Evolutionary conservation across 2,797 vertebrate species (phyloP), one percentile per base, ranked within the genome.

Genomic region (Nannoperca obscura): DNA sequence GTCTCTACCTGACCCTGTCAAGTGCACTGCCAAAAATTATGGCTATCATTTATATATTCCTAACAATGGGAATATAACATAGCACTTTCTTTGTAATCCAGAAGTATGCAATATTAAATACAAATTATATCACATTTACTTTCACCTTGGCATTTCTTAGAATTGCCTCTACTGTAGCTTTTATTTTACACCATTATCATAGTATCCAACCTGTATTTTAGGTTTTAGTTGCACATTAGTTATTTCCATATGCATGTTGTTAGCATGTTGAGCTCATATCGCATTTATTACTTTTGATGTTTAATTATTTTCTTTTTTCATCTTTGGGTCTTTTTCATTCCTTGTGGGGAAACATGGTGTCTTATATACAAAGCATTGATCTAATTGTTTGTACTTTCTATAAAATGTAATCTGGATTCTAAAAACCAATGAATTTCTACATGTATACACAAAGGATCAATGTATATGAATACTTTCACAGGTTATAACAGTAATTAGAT

Each of bases 61-160:
- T 19, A 40, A 65, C 11, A 42, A 46, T 4, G 17, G 9, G 19
- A 74, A 57, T 24, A 34, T n/a, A 27, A 42, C 24, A 53, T 19
- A 68, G 5, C 79, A 89, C 86, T 89, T 87, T 79, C 38, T 74
- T 54, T 77, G 50, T 58, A 58, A 58, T 59, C 54, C n/a, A 60
- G 27, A 49, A 66, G 12, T 71, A 80, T 74, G 24, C 53, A 71
- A 70, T 49, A 46, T 62, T 49, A 27, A 24, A 64, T 53, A 20
- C n/a, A 36, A 71, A 49, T 9, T 36, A 42, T 49, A 40, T 62
- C 34, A 62, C 9, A 49, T 81, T 64, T 62, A 19, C 40, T 46
- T 74, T 59, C 20, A 42, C 2, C 32, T 49, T 61, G 5, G 22
- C 44, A 36, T 62, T 65, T 50, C n/a, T 2, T 46, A 60, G 27